Base-by-base conservation (phyloP, 2,888 invertebrate species). In the Carcina quercana region DNA sequence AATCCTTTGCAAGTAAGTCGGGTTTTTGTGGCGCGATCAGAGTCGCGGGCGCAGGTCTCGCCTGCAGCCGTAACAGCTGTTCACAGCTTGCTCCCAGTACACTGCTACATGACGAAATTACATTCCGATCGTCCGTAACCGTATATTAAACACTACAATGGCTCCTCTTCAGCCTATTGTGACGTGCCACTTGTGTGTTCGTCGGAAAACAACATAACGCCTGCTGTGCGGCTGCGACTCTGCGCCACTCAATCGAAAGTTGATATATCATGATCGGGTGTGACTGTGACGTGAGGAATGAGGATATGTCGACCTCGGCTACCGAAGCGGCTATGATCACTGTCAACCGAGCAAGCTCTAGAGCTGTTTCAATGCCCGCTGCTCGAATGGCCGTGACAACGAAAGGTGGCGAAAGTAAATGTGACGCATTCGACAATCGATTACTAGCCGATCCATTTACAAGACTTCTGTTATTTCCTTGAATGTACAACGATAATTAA, bases 1-100 rank as follows among this genome's bases (percentile, higher is more conserved):
- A 85, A 94, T 94, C 72, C 87, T 94, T 59, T 87, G 89, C 87
- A 94, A 93, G 93, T 94, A 84, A 92, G 92, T 78, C 35, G 27
- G 30, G 30, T 36, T 41, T 30, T 33, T 28, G 30, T 6, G 29
- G 20, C 25, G 32, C 24, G 27, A 27, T 25, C 10, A 7, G n/a
- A 14, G 12, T n/a, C n/a, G 10, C 19, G 17, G 20, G 5, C 3
- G 12, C 4, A 3, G 13, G 33, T n/a, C n/a, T n/a, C n/a, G n/a
- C n/a, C n/a, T 12, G 11, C 13, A 17, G 10, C 25, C 19, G 32
- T 61, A 74, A 74, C 76, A 75, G 75, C 74, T 74, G 76, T 76
- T 75, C 55, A 42, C 37, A 43, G 40, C 53, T 46, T 42, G 34
- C 47, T 31, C 20, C n/a, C n/a, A 3, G 20, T 6, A 11, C 47